Evolutionary conservation across 2,113 vertebrate genomes (phyloP).

Genomic region (Ochotona curzoniae): DNA sequence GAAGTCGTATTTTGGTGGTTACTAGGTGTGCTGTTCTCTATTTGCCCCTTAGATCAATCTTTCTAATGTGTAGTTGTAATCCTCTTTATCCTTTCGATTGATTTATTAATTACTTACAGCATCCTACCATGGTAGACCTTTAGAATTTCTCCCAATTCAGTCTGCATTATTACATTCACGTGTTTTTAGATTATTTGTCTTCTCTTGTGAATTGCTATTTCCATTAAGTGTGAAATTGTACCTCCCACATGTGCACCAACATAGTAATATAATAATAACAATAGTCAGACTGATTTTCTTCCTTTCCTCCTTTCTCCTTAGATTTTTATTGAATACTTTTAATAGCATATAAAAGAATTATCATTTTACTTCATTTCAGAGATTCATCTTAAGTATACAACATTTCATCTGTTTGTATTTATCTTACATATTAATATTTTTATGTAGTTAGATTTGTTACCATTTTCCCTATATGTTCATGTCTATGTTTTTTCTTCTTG

Average conservation of each 20-base stretch:
- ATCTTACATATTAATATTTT: background rate
- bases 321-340: background rate
- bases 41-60: conserved; percentile 26
- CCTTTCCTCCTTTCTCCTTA: background rate
- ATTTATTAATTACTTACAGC: conserved; percentile 62
- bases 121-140: background rate
- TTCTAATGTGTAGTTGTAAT: conserved; percentile 42
- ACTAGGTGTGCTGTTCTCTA: background rate
- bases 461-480: background rate
- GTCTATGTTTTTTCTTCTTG: background rate
- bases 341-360: background rate
- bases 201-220: background rate
- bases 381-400: background rate
- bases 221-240: background rate
- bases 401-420: background rate
- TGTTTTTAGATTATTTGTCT: background rate
- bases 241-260: background rate
- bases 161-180: background rate
- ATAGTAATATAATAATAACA: background rate
- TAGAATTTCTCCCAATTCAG: background rate
- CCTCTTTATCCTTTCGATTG: conserved; percentile 21
- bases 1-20: conserved; percentile 23
- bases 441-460: background rate
- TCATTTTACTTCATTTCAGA: background rate
- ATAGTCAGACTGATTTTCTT: background rate